A percentile compares a stretch with the other conserved stretches of the same genome.
Conservation (phyloP, 1,140 invertebrate genomes). For the Zaprionus camerounensis region DNA sequence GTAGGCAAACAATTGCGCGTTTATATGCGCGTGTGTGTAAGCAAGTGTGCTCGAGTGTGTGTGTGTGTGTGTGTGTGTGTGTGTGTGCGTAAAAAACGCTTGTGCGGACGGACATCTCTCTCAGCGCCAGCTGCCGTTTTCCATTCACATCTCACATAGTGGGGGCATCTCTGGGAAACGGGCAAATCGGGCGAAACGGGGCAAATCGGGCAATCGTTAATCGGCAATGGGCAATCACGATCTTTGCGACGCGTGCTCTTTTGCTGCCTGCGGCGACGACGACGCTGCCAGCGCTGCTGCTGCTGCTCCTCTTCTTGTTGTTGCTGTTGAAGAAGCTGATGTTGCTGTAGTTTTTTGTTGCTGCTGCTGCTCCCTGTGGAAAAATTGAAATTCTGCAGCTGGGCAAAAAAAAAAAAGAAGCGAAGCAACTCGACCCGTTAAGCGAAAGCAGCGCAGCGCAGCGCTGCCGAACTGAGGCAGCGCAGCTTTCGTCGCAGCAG, state of each 20-base stretch:
- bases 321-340: not conserved
- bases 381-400: conserved; percentile 17
- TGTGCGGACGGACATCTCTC: conserved; percentile 47
- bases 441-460: not conserved
- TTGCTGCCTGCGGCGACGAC: not conserved
- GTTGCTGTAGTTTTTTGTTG: not conserved
- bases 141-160: conserved; percentile 17
- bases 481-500: not conserved
- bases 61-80: not conserved
- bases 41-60: not conserved
- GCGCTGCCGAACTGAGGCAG: not conserved
- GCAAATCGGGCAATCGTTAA: conserved; percentile 4
- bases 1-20: conserved; percentile 30
- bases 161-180: not conserved
- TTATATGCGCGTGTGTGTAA: not conserved
- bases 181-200: not conserved
- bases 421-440: not conserved
- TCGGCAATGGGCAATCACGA: conserved; percentile 7
- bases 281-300: not conserved
- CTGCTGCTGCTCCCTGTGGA: not conserved
- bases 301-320: not conserved
- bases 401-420: not conserved
- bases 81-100: not conserved
- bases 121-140: conserved; percentile 42
- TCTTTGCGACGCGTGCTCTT: conserved; percentile 4